Conservation (phyloP, 2,113 vertebrate species). For the Microcebus lehilahytsara region DNA sequence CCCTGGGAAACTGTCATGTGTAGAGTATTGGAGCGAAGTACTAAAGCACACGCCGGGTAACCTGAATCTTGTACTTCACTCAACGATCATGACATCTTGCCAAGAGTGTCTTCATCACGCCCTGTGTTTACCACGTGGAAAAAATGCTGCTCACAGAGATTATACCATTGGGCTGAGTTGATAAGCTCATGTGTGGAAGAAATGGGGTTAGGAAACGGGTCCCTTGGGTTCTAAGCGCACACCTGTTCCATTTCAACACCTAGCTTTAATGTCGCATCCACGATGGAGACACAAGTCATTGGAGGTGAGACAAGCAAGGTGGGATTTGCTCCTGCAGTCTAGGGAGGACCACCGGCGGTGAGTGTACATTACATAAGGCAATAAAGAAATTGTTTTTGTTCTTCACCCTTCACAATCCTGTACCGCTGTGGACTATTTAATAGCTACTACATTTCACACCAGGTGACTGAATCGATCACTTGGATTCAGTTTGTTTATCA, state of each 20-base stretch:
- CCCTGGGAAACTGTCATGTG: neutral
- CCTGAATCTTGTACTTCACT: accelerated
- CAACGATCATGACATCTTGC: neutral
- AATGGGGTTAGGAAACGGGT: neutral
- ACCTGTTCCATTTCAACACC: neutral
- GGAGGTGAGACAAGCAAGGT: neutral
- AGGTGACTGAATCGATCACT: slow-evolving; percentile 49
- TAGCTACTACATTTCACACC: slow-evolving; percentile 52
- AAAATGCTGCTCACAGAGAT: neutral
- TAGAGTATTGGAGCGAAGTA: neutral
- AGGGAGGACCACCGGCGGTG: neutral
- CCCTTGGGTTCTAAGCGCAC: neutral
- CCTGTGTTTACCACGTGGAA: neutral
- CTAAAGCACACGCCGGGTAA: neutral
- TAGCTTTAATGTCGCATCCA: neutral
- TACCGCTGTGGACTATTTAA: slow-evolving; percentile 34
- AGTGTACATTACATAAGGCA: neutral
- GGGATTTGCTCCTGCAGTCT: neutral
- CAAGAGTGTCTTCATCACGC: neutral
- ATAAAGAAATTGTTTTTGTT: slow-evolving; percentile 28
- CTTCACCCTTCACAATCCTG: neutral
- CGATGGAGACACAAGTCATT: neutral
- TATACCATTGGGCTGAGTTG: neutral
- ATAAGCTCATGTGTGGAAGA: neutral
- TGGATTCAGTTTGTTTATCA: slow-evolving; percentile 56